Base-by-base conservation (phyloP, 2,888 invertebrate genomes). In the Drosophila atroscutellata region DNA sequence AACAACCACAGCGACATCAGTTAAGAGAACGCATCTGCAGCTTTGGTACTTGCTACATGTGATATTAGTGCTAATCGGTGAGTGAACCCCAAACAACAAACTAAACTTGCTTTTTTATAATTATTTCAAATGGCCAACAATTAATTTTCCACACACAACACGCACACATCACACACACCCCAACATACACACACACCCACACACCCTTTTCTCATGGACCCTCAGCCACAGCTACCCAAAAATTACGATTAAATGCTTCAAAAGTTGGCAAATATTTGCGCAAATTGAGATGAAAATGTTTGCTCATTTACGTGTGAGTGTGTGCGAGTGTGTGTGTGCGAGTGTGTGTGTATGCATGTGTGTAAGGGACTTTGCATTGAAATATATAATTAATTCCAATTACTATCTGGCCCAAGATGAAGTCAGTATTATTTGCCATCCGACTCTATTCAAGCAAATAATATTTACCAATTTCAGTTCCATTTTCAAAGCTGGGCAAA, bases 11-110 rank as follows among this genome's bases (percentile, higher is more conserved):
- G 34, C n/a, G 15, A 55, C 18, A 51, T 60, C 76, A 70, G 62
- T 59, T 45, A 70, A 68, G 66, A 69, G 72, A 65, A 71, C 72
- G 59, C 80, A 75, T 73, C 70, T 89, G 73, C 89, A 86, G 69
- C 77, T 91, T 75, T 92, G 92, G 92, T 89, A 89, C 77, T 91
- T 92, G 70, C 84, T 92, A 72, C 92, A 92, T 89, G 88, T 92
- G 91, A 91, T 92, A 90, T 86, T 92, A 78, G 91, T 92, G 84
- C 83, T 92, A 90, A 92, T 92, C 88, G 92, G 92, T 92, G 80
- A 92, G 92, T 92, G 66, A 34, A 13, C 42, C 55, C 54, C 45
- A 42, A 51, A 39, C 49, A 28, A 6, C 15, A 20, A 20, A 30
- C 30, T n/a, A 45, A 50, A 50, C n/a, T 37, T 66, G 57, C 42